Percentiles rank a stretch among this genome's conserved stretches.
These are phyloP conservation scores for Tethea ocularis DNA, from an alignment of 2,888 invertebrate genomes.

Conservation along the genomic window DNA sequence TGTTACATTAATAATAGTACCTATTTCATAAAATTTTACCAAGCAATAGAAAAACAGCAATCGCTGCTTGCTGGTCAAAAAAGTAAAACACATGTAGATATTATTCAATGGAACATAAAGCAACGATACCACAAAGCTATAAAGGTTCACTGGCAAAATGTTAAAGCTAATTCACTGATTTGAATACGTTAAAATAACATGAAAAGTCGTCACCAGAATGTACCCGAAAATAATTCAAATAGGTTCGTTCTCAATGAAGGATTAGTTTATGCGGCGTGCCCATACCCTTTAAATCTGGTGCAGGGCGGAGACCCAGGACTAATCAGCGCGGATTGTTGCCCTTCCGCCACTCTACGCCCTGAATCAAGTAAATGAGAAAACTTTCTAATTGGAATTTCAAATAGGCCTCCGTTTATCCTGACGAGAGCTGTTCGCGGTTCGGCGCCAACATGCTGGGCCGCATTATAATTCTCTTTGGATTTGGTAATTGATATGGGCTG, in stretches of 20 bases:
- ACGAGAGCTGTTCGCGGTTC: constrained; percentile 73
- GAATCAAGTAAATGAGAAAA: constrained; percentile 83
- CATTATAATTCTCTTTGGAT: constrained; percentile 60
- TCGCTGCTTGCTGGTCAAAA: background rate
- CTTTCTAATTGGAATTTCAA: constrained; percentile 84
- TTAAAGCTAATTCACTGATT: background rate
- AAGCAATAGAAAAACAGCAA: background rate
- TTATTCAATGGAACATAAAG: background rate
- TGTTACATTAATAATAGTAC: no score
- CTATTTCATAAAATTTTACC: no score
- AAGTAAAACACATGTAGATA: background rate
- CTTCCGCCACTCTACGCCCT: constrained; percentile 77
- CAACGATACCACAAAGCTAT: background rate
- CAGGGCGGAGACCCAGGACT: constrained; percentile 69
- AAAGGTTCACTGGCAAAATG: constrained; percentile 1
- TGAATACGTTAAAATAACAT: background rate
- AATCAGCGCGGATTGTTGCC: constrained; percentile 81
- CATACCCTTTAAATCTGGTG: constrained; percentile 75
- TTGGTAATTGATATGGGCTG: constrained; percentile 59
- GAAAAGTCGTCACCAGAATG: constrained; percentile 18
- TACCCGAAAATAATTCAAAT: constrained; percentile 64
- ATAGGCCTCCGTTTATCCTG: constrained; percentile 79
- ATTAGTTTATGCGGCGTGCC: constrained; percentile 72
- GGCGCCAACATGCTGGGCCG: constrained; percentile 59
- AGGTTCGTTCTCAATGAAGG: constrained; percentile 60